A percentile compares a stretch with the other conserved stretches of the same genome.
Evolutionary conservation across 2,888 invertebrate species (phyloP).

Genomic region (Nymphalis urticae): DNA sequence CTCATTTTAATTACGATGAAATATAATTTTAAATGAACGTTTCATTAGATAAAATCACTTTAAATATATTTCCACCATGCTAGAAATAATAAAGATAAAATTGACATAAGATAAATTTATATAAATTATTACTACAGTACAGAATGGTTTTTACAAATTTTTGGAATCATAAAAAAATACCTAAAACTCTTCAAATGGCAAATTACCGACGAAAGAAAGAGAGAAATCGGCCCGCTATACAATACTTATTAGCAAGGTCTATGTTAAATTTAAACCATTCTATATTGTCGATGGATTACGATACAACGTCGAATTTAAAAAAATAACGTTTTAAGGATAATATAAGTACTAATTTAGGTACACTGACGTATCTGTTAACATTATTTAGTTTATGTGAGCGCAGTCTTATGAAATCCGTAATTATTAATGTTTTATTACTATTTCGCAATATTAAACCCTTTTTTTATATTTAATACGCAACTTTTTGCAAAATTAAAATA

Average conservation of each 20-base stretch:
- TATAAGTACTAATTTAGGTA: conserved; percentile 34
- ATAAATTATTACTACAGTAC: neutral
- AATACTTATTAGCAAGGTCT: too few species aligned
- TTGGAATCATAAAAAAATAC: neutral
- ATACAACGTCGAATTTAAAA: conserved; percentile 16
- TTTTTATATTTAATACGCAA: conserved; percentile 14
- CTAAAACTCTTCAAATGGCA: too few species aligned
- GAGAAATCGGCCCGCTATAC: too few species aligned
- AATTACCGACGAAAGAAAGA: too few species aligned
- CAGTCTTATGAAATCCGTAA: conserved; percentile 26
- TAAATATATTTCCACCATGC: neutral
- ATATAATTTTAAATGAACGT: conserved; percentile 9
- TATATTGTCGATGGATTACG: conserved; percentile 9
- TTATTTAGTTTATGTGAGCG: conserved; percentile 16
- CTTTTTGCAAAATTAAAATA: conserved; percentile 26
- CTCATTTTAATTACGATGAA: neutral
- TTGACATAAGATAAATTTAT: neutral
- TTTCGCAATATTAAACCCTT: conserved; percentile 12
- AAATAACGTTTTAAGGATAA: conserved; percentile 32
- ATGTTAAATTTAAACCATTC: neutral
- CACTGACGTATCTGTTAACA: conserved; percentile 16
- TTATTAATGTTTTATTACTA: conserved; percentile 13
- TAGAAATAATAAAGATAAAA: conserved; percentile 2
- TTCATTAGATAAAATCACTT: neutral
- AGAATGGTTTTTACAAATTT: conserved; percentile 1